These are phyloP conservation scores for Cygnus atratus DNA, from an alignment of 2,113 vertebrate species.

Conservation along the genomic window DNA sequence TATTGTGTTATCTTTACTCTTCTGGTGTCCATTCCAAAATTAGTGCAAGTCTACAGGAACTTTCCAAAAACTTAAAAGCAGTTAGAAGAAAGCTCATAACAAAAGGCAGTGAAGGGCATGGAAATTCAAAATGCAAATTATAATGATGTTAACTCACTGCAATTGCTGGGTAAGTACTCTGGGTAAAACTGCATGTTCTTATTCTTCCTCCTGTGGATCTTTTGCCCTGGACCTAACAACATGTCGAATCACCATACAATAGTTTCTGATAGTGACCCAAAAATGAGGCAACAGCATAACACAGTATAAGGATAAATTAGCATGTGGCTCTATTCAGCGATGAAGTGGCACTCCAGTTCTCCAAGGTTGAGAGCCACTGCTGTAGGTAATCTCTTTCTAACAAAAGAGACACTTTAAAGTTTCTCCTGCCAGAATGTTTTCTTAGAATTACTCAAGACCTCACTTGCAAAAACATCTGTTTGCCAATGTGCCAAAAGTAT, in stretches of 20 bases:
- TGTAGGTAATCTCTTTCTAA: background rate
- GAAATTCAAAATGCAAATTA: background rate
- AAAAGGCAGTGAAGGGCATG: background rate
- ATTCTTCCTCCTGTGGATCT: background rate
- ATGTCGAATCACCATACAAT: background rate
- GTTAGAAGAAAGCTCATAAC: background rate
- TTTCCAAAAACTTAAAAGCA: background rate
- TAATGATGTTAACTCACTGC: background rate
- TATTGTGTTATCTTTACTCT: background rate
- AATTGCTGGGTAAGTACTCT: background rate
- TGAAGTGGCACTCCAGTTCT: constrained; percentile 11
- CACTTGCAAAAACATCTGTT: constrained; percentile 9
- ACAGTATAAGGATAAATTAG: background rate
- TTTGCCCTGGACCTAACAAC: background rate
- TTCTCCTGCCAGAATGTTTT: constrained; percentile 10
- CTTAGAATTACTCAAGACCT: constrained; percentile 6
- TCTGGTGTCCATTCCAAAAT: background rate
- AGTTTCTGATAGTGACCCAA: background rate
- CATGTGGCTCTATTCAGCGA: background rate
- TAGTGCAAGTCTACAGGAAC: background rate
- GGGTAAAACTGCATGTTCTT: background rate
- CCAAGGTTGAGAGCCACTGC: background rate
- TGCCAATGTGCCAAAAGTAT: background rate
- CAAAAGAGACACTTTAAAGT: background rate
- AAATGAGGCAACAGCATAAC: background rate